These are phyloP conservation scores for Resseliella maxima DNA, from an alignment of 2,888 invertebrate genomes.

Conservation along the genomic window DNA sequence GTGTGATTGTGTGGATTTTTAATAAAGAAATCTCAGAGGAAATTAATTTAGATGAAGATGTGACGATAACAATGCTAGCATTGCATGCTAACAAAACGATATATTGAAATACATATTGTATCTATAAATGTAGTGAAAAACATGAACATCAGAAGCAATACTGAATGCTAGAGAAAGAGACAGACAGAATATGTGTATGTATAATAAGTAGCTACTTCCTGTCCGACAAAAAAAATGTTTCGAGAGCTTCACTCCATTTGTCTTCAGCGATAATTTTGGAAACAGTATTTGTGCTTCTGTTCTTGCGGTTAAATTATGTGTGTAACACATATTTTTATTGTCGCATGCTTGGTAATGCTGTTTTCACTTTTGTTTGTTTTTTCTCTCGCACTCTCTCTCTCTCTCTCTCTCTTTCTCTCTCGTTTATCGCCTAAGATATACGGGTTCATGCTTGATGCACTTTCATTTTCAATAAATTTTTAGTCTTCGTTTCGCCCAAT, in stretches of 20 bases:
- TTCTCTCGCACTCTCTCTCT: too few relatives aligned
- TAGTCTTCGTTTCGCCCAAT: too few relatives aligned
- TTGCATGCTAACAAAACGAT: not conserved
- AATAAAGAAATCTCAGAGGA: constrained; percentile 38
- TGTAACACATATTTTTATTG: too few relatives aligned
- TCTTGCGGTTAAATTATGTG: not conserved
- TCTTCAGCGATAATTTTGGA: not conserved
- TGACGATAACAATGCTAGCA: constrained; percentile 9
- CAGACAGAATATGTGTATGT: too few relatives aligned
- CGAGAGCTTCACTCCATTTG: not conserved
- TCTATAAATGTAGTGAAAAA: not conserved
- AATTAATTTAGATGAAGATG: constrained; percentile 42
- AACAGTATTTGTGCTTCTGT: not conserved
- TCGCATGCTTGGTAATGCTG: too few relatives aligned
- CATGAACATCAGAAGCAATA: not conserved
- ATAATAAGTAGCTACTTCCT: constrained; percentile 36
- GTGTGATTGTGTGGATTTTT: constrained; percentile 27
- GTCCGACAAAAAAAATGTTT: constrained; percentile 11
- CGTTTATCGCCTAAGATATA: too few relatives aligned
- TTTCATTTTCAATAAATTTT: too few relatives aligned
- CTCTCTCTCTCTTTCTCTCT: too few relatives aligned
- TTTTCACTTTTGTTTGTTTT: too few relatives aligned
- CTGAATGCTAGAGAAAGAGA: not conserved
- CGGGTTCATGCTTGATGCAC: too few relatives aligned
- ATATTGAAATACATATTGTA: not conserved